Evolutionary conservation across 2,888 invertebrate genomes (phyloP).

Genomic region (Diplolepis rosae): DNA sequence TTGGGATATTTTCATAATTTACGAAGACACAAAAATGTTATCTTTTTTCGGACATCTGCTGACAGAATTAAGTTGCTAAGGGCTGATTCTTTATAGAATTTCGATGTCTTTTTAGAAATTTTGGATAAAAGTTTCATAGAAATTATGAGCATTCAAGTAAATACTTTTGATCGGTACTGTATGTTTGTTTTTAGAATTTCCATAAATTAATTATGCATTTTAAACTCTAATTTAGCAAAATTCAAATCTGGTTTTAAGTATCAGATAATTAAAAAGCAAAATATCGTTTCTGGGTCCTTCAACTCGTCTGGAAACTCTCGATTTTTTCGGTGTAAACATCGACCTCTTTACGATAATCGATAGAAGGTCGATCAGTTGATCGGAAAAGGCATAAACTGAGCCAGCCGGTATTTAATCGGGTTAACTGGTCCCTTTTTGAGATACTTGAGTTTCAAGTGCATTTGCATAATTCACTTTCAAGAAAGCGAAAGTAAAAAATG

Average conservation of each 20-base stretch:
- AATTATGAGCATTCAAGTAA: too few relatives aligned
- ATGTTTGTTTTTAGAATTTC: too few relatives aligned
- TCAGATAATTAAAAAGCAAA: not conserved
- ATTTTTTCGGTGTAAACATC: conserved; percentile 42
- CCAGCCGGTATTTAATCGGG: conserved; percentile 37
- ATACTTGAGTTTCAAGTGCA: conserved; percentile 33
- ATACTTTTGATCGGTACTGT: too few relatives aligned
- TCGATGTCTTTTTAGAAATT: not conserved
- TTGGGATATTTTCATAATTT: too few relatives aligned
- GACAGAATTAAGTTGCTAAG: too few relatives aligned
- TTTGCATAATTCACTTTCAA: conserved; percentile 42
- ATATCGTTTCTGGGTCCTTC: conserved; percentile 31
- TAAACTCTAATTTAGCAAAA: not conserved
- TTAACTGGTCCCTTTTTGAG: conserved; percentile 32
- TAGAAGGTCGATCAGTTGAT: conserved; percentile 44
- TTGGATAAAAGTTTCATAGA: not conserved
- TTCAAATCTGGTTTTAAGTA: not conserved
- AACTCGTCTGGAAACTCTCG: conserved; percentile 46
- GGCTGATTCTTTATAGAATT: too few relatives aligned
- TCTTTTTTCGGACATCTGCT: too few relatives aligned
- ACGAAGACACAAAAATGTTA: too few relatives aligned
- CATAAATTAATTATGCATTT: too few relatives aligned
- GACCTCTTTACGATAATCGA: conserved; percentile 44
- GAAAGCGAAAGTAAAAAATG: conserved; percentile 36
- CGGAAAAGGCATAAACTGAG: conserved; percentile 40